These are phyloP conservation scores for Pseudachorutes palmiensis DNA, from an alignment of 1,140 invertebrate species.

Conservation along the genomic window DNA sequence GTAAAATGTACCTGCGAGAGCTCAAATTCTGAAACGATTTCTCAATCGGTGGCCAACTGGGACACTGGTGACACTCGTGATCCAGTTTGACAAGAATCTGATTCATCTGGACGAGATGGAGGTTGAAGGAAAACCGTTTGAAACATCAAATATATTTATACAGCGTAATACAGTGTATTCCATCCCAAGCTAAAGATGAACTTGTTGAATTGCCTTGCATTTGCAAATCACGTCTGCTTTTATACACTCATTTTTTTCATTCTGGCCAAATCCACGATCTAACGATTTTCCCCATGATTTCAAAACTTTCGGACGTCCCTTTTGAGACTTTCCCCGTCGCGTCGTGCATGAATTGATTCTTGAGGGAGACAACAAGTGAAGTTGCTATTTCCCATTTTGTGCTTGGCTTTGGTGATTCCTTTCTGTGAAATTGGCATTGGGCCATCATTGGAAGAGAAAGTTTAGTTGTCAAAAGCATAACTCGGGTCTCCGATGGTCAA, in stretches of 20 bases:
- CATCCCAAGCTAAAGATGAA: no score
- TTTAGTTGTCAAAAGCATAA: slow-evolving; percentile 10
- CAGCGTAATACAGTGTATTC: no score
- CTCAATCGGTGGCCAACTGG: no score
- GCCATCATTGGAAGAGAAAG: slow-evolving; percentile 5
- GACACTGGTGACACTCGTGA: no score
- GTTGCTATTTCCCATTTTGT: not conserved
- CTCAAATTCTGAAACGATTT: no score
- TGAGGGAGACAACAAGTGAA: slow-evolving; percentile 9
- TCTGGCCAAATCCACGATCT: not conserved
- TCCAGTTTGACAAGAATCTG: no score
- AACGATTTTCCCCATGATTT: not conserved
- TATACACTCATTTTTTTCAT: not conserved
- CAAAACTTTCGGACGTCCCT: no score
- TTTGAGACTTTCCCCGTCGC: not conserved
- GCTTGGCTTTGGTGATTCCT: not conserved
- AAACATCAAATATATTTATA: no score
- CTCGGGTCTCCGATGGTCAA: not conserved
- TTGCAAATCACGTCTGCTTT: not conserved
- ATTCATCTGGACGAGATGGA: no score
- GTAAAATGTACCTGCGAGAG: no score
- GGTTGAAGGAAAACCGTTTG: no score
- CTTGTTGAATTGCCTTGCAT: not conserved
- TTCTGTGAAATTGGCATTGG: slow-evolving; percentile 1
- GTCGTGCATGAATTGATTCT: not conserved